These are phyloP conservation scores for Cacatua alba DNA, from an alignment of 2,113 vertebrate genomes.

Conservation along the genomic window DNA sequence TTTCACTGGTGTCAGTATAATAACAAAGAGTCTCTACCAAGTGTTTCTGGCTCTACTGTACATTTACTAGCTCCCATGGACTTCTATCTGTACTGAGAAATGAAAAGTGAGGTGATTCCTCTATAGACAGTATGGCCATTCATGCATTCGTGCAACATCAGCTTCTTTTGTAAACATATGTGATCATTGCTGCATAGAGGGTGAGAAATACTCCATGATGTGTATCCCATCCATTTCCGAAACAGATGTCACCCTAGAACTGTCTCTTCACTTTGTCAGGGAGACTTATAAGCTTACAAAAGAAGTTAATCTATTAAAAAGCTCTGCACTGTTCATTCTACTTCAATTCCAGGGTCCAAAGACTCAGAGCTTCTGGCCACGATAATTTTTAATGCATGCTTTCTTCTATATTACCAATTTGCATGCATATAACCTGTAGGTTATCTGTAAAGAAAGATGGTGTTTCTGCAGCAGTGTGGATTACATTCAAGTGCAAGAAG, in stretches of 20 bases:
- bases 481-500: not conserved
- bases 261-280: not conserved
- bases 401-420: constrained; percentile 10
- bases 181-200: not conserved
- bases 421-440: not conserved
- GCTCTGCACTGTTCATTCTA: not conserved
- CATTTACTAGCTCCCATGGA: not conserved
- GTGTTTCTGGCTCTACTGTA: not conserved
- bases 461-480: not conserved
- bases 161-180: not conserved
- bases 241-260: not conserved
- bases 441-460: not conserved
- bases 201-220: not conserved
- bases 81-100: not conserved
- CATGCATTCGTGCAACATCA: not conserved
- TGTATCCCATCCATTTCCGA: not conserved
- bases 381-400: not conserved
- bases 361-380: not conserved
- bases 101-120: not conserved
- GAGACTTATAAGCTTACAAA: not conserved
- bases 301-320: constrained; percentile 1
- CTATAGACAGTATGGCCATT: not conserved
- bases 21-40: not conserved
- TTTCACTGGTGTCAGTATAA: not conserved
- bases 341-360: not conserved